Percentiles rank a stretch among this genome's conserved stretches.
Conservation (phyloP, 2,888 invertebrate species). For the Marasmarcha lunaedactyla region DNA sequence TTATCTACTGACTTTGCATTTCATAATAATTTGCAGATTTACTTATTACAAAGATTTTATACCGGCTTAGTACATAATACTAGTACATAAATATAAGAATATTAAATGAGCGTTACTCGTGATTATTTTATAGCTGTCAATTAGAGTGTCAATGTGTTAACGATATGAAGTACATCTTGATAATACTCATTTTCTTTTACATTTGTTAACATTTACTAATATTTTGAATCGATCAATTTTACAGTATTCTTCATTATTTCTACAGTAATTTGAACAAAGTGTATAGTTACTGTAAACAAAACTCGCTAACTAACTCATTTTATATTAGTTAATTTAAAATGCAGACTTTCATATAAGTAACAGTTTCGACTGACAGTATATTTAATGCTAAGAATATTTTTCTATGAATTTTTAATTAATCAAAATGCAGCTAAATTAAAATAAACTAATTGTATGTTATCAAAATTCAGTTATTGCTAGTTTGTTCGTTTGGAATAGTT, state of each 20-base stretch:
- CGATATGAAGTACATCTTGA: conserved; percentile 13
- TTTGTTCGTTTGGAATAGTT: no score
- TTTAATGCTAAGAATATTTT: conserved; percentile 49
- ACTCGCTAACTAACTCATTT: no score
- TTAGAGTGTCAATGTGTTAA: conserved; percentile 54
- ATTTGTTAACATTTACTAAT: background rate
- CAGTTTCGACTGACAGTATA: conserved; percentile 12
- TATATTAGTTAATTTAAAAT: no score
- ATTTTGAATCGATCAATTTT: no score
- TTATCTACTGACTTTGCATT: conserved; percentile 34
- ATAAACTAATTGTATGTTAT: conserved; percentile 26
- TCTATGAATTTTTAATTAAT: conserved; percentile 41
- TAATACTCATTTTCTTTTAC: background rate
- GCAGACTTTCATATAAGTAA: no score
- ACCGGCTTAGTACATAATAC: conserved; percentile 4
- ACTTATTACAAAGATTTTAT: conserved; percentile 16
- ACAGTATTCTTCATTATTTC: no score
- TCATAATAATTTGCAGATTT: conserved; percentile 22
- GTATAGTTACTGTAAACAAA: no score
- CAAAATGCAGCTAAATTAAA: conserved; percentile 15
- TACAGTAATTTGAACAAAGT: no score
- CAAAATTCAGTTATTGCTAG: conserved; percentile 15
- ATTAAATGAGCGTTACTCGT: conserved; percentile 7
- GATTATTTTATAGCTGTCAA: conserved; percentile 35
- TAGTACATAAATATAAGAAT: conserved; percentile 2